A percentile compares a stretch with the other conserved stretches of the same genome.
Evolutionary conservation across 64 coral and sea anemone species (phyloP).

Genomic region (Cladopsammia gracilis): DNA sequence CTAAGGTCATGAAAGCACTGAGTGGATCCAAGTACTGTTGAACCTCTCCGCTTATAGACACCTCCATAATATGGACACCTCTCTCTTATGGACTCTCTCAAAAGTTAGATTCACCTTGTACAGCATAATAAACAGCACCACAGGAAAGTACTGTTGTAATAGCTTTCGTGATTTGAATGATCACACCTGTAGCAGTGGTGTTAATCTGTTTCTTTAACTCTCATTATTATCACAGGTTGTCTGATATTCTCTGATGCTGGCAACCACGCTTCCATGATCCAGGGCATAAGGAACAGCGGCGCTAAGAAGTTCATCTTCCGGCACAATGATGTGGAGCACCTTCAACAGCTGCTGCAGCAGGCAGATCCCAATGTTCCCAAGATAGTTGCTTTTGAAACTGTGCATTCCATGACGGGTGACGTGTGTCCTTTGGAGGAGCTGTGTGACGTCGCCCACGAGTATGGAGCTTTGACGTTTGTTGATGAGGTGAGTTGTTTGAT

Average conservation of each 20-base stretch:
- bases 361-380: slow-evolving; percentile 83
- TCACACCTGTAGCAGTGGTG: no score
- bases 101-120: no score
- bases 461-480: slow-evolving; percentile 96
- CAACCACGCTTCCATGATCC: slow-evolving; percentile 99
- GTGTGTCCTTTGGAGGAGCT: slow-evolving; percentile 93
- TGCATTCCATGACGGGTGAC: slow-evolving; percentile 96
- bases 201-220: not conserved
- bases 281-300: slow-evolving; percentile 97
- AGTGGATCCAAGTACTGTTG: no score
- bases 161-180: no score
- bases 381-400: slow-evolving; percentile 99
- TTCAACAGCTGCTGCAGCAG: slow-evolving; percentile 77
- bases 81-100: no score
- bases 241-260: slow-evolving; percentile 94
- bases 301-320: slow-evolving; percentile 93
- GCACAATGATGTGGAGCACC: slow-evolving; percentile 93
- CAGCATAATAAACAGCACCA: no score
- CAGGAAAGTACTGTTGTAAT: no score
- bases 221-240: slow-evolving; percentile 72
- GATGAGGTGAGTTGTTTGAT: slow-evolving; percentile 86
- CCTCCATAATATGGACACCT: no score
- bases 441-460: slow-evolving; percentile 97
- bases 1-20: no score
- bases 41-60: no score